Conservation (phyloP, 1,140 invertebrate species). For the Brachionus plicatilis region DNA sequence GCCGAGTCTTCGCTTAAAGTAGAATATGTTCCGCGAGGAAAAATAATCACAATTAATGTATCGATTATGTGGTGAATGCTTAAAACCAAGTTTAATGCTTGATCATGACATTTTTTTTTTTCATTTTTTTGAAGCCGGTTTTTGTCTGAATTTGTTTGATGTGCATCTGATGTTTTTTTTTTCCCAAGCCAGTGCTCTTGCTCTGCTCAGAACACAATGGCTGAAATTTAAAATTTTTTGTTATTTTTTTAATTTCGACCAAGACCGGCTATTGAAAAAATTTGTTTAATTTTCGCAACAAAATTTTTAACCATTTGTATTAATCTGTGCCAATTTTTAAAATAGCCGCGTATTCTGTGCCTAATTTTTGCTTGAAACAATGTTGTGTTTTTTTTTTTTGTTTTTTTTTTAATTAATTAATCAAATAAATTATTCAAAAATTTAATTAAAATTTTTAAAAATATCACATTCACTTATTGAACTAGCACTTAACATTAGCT, state of each 20-base stretch:
- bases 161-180: background rate
- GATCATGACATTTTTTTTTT: background rate
- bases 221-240: background rate
- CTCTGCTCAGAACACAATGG: background rate
- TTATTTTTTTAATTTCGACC: background rate
- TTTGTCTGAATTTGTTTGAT: background rate
- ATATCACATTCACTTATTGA: background rate
- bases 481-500: background rate
- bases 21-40: conserved; percentile 8
- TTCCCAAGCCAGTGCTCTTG: background rate
- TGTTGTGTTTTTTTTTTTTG: background rate
- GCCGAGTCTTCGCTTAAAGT: conserved; percentile 13
- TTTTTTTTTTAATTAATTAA: background rate
- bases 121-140: background rate
- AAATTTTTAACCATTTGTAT: background rate
- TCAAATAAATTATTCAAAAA: background rate
- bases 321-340: background rate
- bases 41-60: conserved; percentile 23
- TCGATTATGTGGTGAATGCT: conserved; percentile 24
- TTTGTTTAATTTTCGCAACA: background rate
- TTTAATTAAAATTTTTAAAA: background rate
- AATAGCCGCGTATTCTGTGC: background rate
- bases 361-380: background rate
- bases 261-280: background rate
- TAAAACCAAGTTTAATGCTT: background rate